Evolutionary conservation across 2,797 vertebrate genomes (phyloP), one percentile per base, ranked within the genome.

Genomic region (Steatocranus sp.): DNA sequence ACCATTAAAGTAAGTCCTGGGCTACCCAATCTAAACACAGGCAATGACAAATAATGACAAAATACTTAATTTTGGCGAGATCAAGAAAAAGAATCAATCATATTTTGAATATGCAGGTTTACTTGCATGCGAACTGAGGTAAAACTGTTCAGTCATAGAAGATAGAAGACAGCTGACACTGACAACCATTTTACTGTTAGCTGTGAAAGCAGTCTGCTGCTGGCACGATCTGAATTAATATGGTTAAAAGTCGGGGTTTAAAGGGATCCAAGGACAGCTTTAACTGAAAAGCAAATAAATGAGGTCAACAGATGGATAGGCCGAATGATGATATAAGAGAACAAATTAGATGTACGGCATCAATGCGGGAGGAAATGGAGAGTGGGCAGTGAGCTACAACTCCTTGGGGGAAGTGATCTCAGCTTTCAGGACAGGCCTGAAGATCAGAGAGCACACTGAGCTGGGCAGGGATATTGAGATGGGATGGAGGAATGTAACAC

Each of bases 401-500:
- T 73, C 83, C 68, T 56, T 61, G 34, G 54, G 73, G 80, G 66
- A n/a, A 48, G 79, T 58, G 68, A 79, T 82, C 73, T 87, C 84
- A 89, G 91, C 20, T 88, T 70, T 46, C 74, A 83, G 54, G 63
- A 46, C 51, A 74, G 85, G 86, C 80, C 73, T 32, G 80, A 85
- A 86, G 88, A 87, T 89, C 91, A 88, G 83, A 86, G 88, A 83
- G 25, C 81, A 87, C 82, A 73, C 81, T 51, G 58, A 56, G 73
- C 70, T 54, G 79, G 85, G 87, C 79, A 66, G 87, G 86, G 87
- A 81, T 84, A 89, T 90, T 94, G 86, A 82, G 93, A 94, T 84
- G 90, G 82, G 90, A 90, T 85, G 83, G 89, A 90, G 94, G 95
- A 95, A 95, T 95, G 93, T 95, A 93, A 93, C 95, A 95, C 94